Base-by-base conservation (phyloP, 2,888 invertebrate genomes). In the Choreutis nemorana region DNA sequence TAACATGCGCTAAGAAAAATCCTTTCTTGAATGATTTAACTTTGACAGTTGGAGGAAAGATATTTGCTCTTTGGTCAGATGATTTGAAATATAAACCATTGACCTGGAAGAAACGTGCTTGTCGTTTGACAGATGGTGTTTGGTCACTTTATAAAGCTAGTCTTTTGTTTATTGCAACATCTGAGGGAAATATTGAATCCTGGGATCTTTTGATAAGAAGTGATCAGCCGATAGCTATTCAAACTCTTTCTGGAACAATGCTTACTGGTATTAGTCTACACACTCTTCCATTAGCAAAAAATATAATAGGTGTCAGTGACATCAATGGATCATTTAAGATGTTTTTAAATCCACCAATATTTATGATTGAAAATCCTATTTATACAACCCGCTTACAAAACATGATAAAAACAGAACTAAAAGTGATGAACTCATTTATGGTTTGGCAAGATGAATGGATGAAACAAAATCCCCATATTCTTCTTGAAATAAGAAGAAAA, bases 131-230 rank as follows among this genome's bases (percentile, higher is more conserved):
- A 0, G 80, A 83, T 9, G 84, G 87, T 0, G 67, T 77, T 20
- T 94, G 93, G 92, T 90, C 90, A n/a, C 73, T 82, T n/a, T 82
- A 84, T 23, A 82, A 89, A 28, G 86, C 91, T 0, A 85, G 86
- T 27, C 81, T 89, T 26, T 68, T 93, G 33, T 88, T 87, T 50
- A 60, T 93, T 30, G 81, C 85, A 1, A 84, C 87, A 11, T 79
- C 77, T 13, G 90, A 92, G 66, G 93, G 93, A 2, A 82, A 81
- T 33, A 68, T 91, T 8, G 92, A 94, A 62, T 84, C 87, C 7
- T 94, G 94, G 94, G 89, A 92, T 66, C 66, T 94, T 32, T 61
- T 88, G 32, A 66, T 84, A 26, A 81, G 83, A 50, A 87, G 87
- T 39, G 87, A 91, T 42, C 82, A 84, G 37, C 83, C 90, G 0